A percentile compares a stretch with the other conserved stretches of the same genome.
phyloP scores from a whole-genome alignment of 2,113 vertebrate species.

The Ascaphus truei region DNA sequence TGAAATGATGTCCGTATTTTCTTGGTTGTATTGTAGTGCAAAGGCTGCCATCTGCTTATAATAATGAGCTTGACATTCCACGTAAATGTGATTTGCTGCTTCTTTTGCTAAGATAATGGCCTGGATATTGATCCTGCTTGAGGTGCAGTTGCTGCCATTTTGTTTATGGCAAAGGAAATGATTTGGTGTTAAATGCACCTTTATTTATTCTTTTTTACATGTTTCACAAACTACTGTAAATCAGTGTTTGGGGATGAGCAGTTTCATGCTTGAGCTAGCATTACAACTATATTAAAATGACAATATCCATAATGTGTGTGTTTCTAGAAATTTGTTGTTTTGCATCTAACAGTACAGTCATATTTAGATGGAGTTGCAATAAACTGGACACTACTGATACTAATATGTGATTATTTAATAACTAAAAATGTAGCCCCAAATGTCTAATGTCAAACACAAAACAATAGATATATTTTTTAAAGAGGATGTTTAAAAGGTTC shows the following conservation, averaged over 20 bases:
- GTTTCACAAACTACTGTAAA: slow-evolving; percentile 10
- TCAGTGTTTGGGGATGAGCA: slow-evolving; percentile 1
- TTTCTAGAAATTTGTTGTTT: background rate
- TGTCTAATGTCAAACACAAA: too few species aligned
- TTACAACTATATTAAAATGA: background rate
- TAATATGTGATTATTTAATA: too few species aligned
- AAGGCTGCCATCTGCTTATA: slow-evolving; percentile 88
- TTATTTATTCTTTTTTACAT: slow-evolving; percentile 28
- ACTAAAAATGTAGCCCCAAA: too few species aligned
- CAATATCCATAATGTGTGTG: background rate
- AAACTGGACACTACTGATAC: background rate
- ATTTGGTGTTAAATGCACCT: slow-evolving; percentile 44
- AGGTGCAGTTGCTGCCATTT: slow-evolving; percentile 68
- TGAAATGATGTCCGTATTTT: slow-evolving; percentile 89
- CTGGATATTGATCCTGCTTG: slow-evolving; percentile 84
- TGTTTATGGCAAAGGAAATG: slow-evolving; percentile 65
- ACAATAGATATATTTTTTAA: too few species aligned
- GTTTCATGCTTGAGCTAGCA: background rate
- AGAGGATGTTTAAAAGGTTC: too few species aligned
- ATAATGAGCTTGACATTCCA: slow-evolving; percentile 90
- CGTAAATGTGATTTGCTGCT: slow-evolving; percentile 85
- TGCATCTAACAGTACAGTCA: background rate
- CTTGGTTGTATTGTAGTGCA: slow-evolving; percentile 73
- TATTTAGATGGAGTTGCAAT: background rate
- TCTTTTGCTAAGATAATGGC: slow-evolving; percentile 82